A percentile compares a stretch with the other conserved stretches of the same genome.
These are phyloP conservation scores for Ctena decussata DNA, from an alignment of 2,888 invertebrate species.

Conservation along the genomic window DNA sequence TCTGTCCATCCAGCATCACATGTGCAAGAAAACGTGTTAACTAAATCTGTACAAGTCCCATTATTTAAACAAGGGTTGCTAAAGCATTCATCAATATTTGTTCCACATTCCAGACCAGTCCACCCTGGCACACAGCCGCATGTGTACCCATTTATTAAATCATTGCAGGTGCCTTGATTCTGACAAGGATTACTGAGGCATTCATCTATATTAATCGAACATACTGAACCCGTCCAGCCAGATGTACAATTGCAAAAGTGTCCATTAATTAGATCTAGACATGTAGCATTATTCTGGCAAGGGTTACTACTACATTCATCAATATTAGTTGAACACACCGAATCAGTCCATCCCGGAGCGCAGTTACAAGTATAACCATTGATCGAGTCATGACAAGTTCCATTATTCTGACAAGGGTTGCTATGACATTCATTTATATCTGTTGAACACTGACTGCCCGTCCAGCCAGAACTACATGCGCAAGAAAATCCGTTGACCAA, in stretches of 20 bases:
- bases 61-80: conserved; percentile 33
- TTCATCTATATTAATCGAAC: conserved; percentile 18
- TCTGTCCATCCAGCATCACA: conserved; percentile 49
- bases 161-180: conserved; percentile 37
- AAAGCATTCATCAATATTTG: conserved; percentile 31
- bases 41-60: conserved; percentile 26
- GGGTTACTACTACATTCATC: conserved; percentile 43
- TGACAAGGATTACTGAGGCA: conserved; percentile 50
- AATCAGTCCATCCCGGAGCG: conserved; percentile 10
- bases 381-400: neutral
- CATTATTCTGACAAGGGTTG: neutral
- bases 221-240: conserved; percentile 28
- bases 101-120: conserved; percentile 39
- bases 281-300: conserved; percentile 33
- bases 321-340: conserved; percentile 25
- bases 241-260: conserved; percentile 34
- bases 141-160: conserved; percentile 25
- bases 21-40: conserved; percentile 42
- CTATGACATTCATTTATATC: neutral
- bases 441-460: neutral
- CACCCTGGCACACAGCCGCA: conserved; percentile 43
- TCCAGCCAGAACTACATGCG: neutral
- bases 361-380: conserved; percentile 29
- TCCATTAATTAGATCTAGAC: conserved; percentile 39
- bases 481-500: neutral